phyloP scores from a whole-genome alignment of 1,140 invertebrate genomes.

The Limonius californicus region DNA sequence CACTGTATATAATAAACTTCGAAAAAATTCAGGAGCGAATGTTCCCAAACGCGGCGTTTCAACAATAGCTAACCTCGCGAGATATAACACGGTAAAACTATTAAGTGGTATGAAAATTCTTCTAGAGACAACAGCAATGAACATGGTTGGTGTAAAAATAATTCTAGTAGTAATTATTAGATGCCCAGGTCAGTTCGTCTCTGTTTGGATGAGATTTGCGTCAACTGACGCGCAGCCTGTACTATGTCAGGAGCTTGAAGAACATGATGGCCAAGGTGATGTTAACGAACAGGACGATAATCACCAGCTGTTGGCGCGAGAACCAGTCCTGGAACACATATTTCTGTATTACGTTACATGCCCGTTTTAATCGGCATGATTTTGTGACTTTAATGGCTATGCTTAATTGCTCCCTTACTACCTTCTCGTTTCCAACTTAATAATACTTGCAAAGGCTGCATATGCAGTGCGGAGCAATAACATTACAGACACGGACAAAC shows the following conservation, averaged over 20 bases:
- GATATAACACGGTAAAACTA: not conserved
- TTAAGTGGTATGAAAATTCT: not conserved
- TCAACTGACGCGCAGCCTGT: conserved; percentile 39
- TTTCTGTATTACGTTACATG: not conserved
- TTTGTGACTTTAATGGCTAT: too few relatives aligned
- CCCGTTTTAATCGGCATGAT: too few relatives aligned
- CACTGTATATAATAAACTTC: not conserved
- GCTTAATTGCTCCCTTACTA: too few relatives aligned
- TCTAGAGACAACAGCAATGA: not conserved
- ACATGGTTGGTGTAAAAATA: not conserved
- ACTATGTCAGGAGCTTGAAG: conserved; percentile 92
- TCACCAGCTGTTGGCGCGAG: conserved; percentile 91
- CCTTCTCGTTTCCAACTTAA: too few relatives aligned
- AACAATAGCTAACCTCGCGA: too few relatives aligned
- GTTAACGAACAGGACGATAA: conserved; percentile 94
- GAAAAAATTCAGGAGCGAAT: not conserved
- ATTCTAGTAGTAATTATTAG: not conserved
- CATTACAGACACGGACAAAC: too few relatives aligned
- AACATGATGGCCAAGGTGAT: conserved; percentile 95
- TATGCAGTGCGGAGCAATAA: too few relatives aligned
- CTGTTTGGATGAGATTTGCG: conserved; percentile 20
- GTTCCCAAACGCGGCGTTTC: not conserved
- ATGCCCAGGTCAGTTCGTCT: conserved; percentile 3
- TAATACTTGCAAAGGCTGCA: too few relatives aligned
- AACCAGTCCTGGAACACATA: conserved; percentile 89